Base-by-base conservation (phyloP, 1,140 invertebrate genomes). In the Medauroidea extradentata region DNA sequence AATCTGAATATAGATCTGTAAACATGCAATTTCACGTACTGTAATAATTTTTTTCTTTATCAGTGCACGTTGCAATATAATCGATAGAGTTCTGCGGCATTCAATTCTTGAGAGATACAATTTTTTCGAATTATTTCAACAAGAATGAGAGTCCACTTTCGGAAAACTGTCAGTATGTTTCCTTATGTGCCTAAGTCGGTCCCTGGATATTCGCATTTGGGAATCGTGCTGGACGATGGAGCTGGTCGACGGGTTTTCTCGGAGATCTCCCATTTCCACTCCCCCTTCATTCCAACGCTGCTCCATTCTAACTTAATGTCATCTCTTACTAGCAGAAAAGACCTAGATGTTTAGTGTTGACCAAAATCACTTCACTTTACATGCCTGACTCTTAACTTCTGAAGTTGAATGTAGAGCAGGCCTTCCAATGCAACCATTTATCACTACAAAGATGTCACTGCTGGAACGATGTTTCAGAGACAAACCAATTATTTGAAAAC, bases 121-220 rank as follows among this genome's bases (percentile, higher is more conserved):
- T 25, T 59, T 63, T 34, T 65, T 60, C 13, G 59, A 62, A 25
- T 50, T 42, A 43, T 61, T 60, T 14, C 65, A 42, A 49, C 65
- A 67, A 52, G 66, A 67, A 51, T 69, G 64, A 5, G 60, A 65
- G 27, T 65, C 60, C 19, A 69, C 46, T 3, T 24, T 52, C 18
- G 62, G 62, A 38, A 69, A 65, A 44, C 51, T 58, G 39, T 65
- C 46, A 23, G 66, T 67, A 49, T 67, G 65, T 39, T 61, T 41
- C 38, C n/a, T n/a, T n/a, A n/a, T n/a, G n/a, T n/a, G n/a, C n/a
- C n/a, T n/a, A n/a, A n/a, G n/a, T n/a, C n/a, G n/a, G n/a, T n/a
- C n/a, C n/a, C n/a, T n/a, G n/a, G n/a, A n/a, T n/a, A n/a, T n/a
- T n/a, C n/a, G n/a, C n/a, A n/a, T n/a, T n/a, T n/a, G n/a, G n/a